Percentiles rank a stretch among this genome's conserved stretches.
Evolutionary conservation across 2,888 invertebrate genomes (phyloP).

Genomic region (Cantharis flavilabris): DNA sequence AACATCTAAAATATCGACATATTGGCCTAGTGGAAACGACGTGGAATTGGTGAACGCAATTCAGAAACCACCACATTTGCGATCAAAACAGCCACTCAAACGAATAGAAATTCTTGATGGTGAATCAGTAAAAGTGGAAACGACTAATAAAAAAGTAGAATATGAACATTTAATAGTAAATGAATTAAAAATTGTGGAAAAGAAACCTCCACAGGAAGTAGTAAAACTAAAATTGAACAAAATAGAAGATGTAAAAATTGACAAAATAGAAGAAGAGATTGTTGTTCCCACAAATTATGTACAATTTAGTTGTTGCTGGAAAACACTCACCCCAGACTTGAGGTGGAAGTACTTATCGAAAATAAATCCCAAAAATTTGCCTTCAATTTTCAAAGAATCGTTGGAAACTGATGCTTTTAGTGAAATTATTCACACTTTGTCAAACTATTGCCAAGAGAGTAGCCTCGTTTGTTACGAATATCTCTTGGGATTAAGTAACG

Average conservation of each 20-base stretch:
- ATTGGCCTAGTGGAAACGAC: slow-evolving; percentile 50
- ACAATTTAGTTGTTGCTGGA: slow-evolving; percentile 70
- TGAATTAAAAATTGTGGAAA: slow-evolving; percentile 43
- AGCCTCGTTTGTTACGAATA: slow-evolving; percentile 57
- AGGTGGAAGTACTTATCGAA: slow-evolving; percentile 63
- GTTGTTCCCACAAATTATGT: slow-evolving; percentile 65
- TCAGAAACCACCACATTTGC: slow-evolving; percentile 66
- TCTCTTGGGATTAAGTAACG: slow-evolving; percentile 59
- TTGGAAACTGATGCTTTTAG: slow-evolving; percentile 68
- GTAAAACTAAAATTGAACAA: not conserved
- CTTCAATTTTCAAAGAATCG: slow-evolving; percentile 68
- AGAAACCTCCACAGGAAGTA: slow-evolving; percentile 18
- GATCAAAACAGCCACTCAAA: slow-evolving; percentile 67
- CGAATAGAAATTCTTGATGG: slow-evolving; percentile 51
- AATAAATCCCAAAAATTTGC: slow-evolving; percentile 62
- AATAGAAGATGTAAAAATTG: not conserved
- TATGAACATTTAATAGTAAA: slow-evolving; percentile 34
- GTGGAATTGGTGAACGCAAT: slow-evolving; percentile 57
- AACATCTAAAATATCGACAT: slow-evolving; percentile 33
- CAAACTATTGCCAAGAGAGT: slow-evolving; percentile 55
- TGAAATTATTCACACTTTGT: slow-evolving; percentile 61
- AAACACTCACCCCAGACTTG: slow-evolving; percentile 57
- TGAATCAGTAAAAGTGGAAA: slow-evolving; percentile 15
- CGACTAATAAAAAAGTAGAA: slow-evolving; percentile 17
- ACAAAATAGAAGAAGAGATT: slow-evolving; percentile 43